These are phyloP conservation scores for Hippocampus barbouri DNA, from an alignment of 2,113 vertebrate species.

Conservation along the genomic window DNA sequence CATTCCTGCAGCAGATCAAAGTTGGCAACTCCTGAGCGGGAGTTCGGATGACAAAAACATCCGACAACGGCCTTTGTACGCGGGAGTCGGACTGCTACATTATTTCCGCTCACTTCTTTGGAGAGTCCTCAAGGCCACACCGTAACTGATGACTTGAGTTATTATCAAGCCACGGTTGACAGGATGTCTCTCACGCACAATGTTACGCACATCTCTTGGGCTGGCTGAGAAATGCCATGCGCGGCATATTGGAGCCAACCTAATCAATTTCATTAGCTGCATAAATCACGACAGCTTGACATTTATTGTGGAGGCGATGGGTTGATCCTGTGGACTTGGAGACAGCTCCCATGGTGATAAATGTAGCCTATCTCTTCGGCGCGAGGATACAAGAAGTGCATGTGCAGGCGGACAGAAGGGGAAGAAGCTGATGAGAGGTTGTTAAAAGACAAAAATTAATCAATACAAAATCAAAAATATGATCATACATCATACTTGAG, in stretches of 20 bases:
- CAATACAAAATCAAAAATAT: background rate
- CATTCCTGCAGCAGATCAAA: conserved; percentile 53
- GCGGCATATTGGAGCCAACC: conserved; percentile 62
- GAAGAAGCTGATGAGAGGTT: conserved; percentile 3
- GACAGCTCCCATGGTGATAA: conserved; percentile 80
- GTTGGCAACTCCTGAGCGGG: conserved; percentile 22
- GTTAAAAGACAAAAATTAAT: background rate
- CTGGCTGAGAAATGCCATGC: background rate
- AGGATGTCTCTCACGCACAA: conserved; percentile 1
- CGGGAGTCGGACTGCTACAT: conserved; percentile 48
- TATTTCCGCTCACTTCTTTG: conserved; percentile 53
- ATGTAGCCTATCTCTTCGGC: conserved; percentile 78
- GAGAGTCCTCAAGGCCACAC: conserved; percentile 58
- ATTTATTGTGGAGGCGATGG: conserved; percentile 89
- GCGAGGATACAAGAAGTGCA: conserved; percentile 74
- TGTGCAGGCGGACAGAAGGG: conserved; percentile 39
- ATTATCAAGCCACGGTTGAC: conserved; percentile 22
- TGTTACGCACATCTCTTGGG: conserved; percentile 47
- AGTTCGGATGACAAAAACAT: conserved; percentile 49
- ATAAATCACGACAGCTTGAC: conserved; percentile 90
- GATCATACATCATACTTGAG: too few relatives aligned
- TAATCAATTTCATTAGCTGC: conserved; percentile 93
- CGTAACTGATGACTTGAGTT: conserved; percentile 32
- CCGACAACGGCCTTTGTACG: conserved; percentile 57
- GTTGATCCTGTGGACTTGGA: conserved; percentile 87